Base-by-base conservation (phyloP, 1,140 invertebrate genomes). In the Trachymyrmex cornetzi region DNA sequence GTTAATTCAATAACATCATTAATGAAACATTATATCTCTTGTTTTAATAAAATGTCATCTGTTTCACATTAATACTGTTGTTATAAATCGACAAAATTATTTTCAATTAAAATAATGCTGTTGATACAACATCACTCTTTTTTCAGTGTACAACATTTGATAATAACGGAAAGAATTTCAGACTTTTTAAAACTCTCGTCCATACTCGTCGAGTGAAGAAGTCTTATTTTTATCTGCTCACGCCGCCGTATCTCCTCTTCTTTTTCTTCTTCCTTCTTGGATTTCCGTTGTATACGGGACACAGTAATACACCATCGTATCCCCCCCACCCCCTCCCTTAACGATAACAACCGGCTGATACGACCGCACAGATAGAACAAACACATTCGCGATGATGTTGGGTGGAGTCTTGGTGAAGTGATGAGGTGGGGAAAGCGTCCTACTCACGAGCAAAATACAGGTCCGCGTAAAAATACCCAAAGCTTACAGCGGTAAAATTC, bases 231-330 rank as follows among this genome's bases (percentile, higher is more conserved):
- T 24, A 19, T 72, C 69, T 50, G 69, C 24, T 72, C 69, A 72
- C 44, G 69, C 44, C 24, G 44, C 69, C 69, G 69, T 50, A n/a
- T 72, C 66, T 50, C 66, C 66, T 50, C 22, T 48, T 50, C n/a
- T 67, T 34, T 11, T 38, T 12, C 34, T 67, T 6, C 34, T 38
- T 57, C 12, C 11, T 67, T 14, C 1, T n/a, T 7, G 14, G 2
- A 50, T 69, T 69, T 69, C 66, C 66, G 66, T 69, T 50, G 66
- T 69, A n/a, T 44, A 67, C 3, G 34, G n/a, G 34, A 67, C 64
- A n/a, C 38, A 0, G 38, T 50, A 69, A 69, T 12, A 50, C 38
- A n/a, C 38, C 5, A 16, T 69, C 22, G 14, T 69, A 48, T 24
- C 19, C 24, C 38, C 38, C 22, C 38, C 9, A n/a, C 0, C 7